A percentile compares a stretch with the other conserved stretches of the same genome.
Evolutionary conservation across 2,888 invertebrate genomes (phyloP).

Genomic region (Melanotus villosus): DNA sequence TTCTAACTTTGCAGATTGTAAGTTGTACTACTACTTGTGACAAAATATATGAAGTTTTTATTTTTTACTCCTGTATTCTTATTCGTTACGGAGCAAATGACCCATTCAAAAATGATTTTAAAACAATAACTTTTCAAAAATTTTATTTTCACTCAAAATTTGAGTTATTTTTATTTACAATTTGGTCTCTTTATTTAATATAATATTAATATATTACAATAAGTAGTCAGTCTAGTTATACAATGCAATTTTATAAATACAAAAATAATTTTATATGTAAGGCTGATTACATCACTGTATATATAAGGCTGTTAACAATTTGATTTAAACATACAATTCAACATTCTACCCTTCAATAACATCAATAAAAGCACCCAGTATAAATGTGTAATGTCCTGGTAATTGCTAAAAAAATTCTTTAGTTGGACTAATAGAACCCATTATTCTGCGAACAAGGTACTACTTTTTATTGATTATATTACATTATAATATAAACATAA

Average conservation of each 20-base stretch:
- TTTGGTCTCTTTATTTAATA: conserved; percentile 8
- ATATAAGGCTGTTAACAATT: conserved; percentile 11
- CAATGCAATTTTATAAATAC: conserved; percentile 10
- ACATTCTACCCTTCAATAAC: neutral
- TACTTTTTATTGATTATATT: too few species aligned
- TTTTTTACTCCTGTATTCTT: too few species aligned
- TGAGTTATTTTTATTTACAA: conserved; percentile 5
- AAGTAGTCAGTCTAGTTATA: conserved; percentile 20
- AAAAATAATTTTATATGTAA: conserved; percentile 18
- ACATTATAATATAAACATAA: too few species aligned
- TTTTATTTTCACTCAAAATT: conserved; percentile 15
- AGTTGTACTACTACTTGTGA: too few species aligned
- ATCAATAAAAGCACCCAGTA: neutral
- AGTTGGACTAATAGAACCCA: too few species aligned
- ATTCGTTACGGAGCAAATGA: too few species aligned
- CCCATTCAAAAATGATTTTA: too few species aligned
- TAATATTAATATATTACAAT: conserved; percentile 12
- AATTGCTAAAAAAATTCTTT: too few species aligned
- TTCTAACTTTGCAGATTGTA: too few species aligned
- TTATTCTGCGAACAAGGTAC: too few species aligned
- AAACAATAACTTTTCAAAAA: conserved; percentile 1
- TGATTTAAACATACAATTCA: neutral
- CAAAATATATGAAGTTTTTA: too few species aligned
- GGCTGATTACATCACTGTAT: conserved; percentile 21
- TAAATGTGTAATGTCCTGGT: neutral